Percentiles rank a stretch among this genome's conserved stretches.
Conservation (phyloP, 2,113 vertebrate genomes). For the Indicator maculatus region DNA sequence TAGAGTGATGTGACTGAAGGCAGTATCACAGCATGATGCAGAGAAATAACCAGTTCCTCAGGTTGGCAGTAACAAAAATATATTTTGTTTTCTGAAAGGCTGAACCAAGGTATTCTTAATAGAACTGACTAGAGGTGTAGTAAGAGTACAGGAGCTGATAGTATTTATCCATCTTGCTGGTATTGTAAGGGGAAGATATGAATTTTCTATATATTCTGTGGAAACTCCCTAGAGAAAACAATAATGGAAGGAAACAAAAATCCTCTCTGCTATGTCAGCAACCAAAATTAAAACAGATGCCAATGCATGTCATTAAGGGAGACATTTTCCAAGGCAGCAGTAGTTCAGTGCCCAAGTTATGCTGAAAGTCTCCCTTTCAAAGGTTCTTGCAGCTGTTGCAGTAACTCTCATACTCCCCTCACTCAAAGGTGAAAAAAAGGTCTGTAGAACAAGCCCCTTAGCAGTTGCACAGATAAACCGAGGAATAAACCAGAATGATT, state of each 20-base stretch:
- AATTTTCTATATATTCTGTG: not conserved
- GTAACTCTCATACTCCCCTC: not conserved
- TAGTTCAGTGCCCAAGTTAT: not conserved
- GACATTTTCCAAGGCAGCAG: not conserved
- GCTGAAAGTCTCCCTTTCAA: not conserved
- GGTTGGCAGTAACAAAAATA: constrained; percentile 24
- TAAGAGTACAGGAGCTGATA: not conserved
- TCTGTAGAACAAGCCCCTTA: not conserved
- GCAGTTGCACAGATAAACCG: not conserved
- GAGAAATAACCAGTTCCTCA: constrained; percentile 3
- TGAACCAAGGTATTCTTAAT: constrained; percentile 14
- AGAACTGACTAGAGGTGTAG: not conserved
- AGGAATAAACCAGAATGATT: not conserved
- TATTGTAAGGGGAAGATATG: not conserved
- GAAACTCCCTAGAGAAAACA: constrained; percentile 1
- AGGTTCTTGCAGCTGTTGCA: not conserved
- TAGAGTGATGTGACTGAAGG: not conserved
- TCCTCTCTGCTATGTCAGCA: constrained; percentile 30
- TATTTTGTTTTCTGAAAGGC: constrained; percentile 1
- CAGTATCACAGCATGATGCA: not conserved
- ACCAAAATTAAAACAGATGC: constrained; percentile 54
- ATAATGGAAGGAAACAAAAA: constrained; percentile 8
- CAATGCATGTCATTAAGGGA: constrained; percentile 18
- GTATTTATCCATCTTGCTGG: not conserved
- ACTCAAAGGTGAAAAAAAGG: not conserved